A percentile compares a stretch with the other conserved stretches of the same genome.
Evolutionary conservation across 1,140 invertebrate species (phyloP).

Genomic region (Monomorium pharaonis): DNA sequence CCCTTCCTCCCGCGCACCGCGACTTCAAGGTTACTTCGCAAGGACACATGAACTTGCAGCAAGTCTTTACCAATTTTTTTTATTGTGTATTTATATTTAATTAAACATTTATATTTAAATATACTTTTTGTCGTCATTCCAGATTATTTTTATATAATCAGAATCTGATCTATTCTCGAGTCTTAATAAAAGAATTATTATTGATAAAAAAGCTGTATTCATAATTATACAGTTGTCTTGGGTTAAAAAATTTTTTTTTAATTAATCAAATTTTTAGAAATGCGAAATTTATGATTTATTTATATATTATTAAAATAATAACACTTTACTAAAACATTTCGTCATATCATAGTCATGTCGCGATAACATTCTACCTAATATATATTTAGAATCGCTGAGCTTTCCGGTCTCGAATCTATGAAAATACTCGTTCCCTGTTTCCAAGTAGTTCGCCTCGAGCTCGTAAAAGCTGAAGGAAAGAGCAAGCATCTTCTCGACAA

Average conservation of each 20-base stretch:
- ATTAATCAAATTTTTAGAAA: not conserved
- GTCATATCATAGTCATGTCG: not conserved
- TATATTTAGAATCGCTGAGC: not conserved
- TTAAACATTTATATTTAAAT: not conserved
- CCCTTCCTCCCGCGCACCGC: too few species aligned
- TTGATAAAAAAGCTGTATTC: not conserved
- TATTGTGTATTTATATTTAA: not conserved
- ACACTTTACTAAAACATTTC: not conserved
- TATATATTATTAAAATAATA: not conserved
- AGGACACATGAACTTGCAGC: not conserved
- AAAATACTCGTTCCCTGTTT: not conserved
- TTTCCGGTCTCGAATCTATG: not conserved
- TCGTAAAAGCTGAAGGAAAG: not conserved
- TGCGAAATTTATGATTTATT: not conserved
- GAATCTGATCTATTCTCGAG: not conserved
- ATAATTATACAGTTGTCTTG: too few species aligned
- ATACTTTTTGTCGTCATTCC: not conserved
- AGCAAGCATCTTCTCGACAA: not conserved
- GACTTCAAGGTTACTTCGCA: constrained; percentile 63
- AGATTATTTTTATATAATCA: not conserved
- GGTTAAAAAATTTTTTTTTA: too few species aligned
- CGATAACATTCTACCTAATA: not conserved
- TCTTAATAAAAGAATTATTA: not conserved
- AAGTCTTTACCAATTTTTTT: too few species aligned
- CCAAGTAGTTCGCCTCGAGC: not conserved